Evolutionary conservation across 2,888 invertebrate genomes (phyloP), one percentile per base, ranked within the genome.

Genomic region (Stratiomys singularior): DNA sequence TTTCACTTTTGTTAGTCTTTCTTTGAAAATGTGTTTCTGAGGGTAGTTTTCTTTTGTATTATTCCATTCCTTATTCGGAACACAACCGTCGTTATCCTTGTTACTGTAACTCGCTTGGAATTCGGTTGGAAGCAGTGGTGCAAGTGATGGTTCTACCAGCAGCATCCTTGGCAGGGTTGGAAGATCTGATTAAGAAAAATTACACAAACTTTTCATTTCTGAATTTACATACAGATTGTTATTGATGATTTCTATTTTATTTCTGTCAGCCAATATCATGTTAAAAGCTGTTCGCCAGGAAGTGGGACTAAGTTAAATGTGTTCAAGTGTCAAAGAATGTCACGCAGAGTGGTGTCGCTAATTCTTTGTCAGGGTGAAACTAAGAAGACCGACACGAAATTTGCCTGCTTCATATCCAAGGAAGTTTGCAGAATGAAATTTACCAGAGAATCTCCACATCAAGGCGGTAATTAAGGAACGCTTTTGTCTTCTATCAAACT

Each of bases 171-270:
- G 1, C 64, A 18, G 30, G 18, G 47, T 25, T 13, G 25, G 46
- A 47, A 13, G 25, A 76, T 76, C 30, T 58, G 76, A 76, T 76
- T 76, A 76, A 21, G 44, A 63, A 52, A 76, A 76, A 63, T 60
- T 76, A 76, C 76, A 44, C 21, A 76, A 44, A 60, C 46, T 76
- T 63, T 56, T 76, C 63, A 63, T 76, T 63, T 25, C 9, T 15
- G 28, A 72, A 72, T 72, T 72, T 72, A 56, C 72, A 72, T 72
- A 56, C 47, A 69, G 21, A 69, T 47, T 69, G 69, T 69, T 69
- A 69, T 69, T 69, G 69, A 69, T 69, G 69, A 69, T 23, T 69
- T 23, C 69, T 46, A 47, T 69, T 47, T 47, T 69, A 67, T 60
- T 60, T 23, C 60, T n/a, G 60, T 23, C 60, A 18, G 11, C 3